Evolutionary conservation across 2,797 vertebrate species (phyloP), one percentile per base, ranked within the genome.

Genomic region (Acanthis flammea): DNA sequence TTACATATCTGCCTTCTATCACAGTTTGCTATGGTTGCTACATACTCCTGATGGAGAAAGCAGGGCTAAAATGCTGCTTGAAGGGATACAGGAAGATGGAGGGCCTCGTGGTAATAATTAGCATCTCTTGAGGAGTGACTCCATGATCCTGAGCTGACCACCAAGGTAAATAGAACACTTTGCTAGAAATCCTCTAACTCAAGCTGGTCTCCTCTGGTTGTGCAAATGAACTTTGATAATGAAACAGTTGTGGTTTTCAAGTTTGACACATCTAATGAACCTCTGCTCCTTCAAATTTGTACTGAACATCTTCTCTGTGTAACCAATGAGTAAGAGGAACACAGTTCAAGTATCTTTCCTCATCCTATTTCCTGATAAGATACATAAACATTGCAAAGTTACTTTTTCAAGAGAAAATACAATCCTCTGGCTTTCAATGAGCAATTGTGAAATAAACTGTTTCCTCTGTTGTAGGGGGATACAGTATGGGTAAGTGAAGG

Each of bases 301-400:
- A 35, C 37, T 39, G 60, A 82, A 63, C 27, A 42, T 25, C 31
- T 57, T 92, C 72, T 62, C 44, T 1, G 1, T 14, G 25, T 68
- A 81, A 65, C 7, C 51, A 54, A 41, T 33, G 55, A 75, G n/a
- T 47, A 45, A 84, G 37, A 62, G n/a, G 18, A 86, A 42, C 8
- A 31, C 5, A 31, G 12, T 62, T 94, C 55, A 75, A 37, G 16
- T 58, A 3, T 30, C 16, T 78, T 67, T 9, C 16, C 54, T 17
- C 6, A 21, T 33, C 30, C n/a, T 58, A 12, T 58, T 72, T 91
- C 42, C 73, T 73, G 50, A 35, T 68, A 55, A 55, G 44, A 44
- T 51, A 76, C 62, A 86, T 50, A 75, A 84, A 55, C 66, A 33
- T 86, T 81, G 35, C 19, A 35, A 62, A 54, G 31, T 72, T 75